Conservation (phyloP, 1,140 invertebrate genomes). For the Pseudobourletiella spinata region DNA sequence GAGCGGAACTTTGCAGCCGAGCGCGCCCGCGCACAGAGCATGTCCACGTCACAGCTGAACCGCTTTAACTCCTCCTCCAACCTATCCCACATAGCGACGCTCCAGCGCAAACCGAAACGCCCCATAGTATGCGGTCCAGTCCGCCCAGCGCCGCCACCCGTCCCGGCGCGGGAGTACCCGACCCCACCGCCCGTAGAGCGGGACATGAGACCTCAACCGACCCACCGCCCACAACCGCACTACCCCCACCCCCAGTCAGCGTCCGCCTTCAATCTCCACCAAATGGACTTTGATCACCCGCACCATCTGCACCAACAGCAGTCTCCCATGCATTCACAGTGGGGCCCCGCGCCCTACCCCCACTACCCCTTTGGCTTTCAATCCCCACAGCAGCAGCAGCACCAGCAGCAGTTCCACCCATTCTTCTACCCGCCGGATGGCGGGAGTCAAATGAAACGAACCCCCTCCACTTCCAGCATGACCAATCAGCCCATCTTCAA, state of each 20-base stretch:
- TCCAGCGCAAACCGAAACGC: slow-evolving; percentile 17
- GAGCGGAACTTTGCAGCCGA: too few relatives aligned
- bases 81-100: slow-evolving; percentile 32
- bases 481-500: slow-evolving; percentile 2
- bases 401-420: neutral
- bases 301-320: too few relatives aligned
- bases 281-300: slow-evolving; percentile 4
- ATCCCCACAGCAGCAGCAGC: slow-evolving; percentile 4
- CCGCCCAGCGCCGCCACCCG: slow-evolving; percentile 29
- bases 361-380: slow-evolving; percentile 11
- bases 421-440: neutral
- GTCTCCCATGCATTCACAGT: neutral
- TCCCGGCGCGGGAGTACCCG: slow-evolving; percentile 26
- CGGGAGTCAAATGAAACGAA: slow-evolving; percentile 11
- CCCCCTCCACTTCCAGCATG: slow-evolving; percentile 25
- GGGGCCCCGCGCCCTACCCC: slow-evolving; percentile 14
- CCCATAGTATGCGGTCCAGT: slow-evolving; percentile 21
- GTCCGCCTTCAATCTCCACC: slow-evolving; percentile 29
- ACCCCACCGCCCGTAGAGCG: neutral
- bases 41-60: slow-evolving; percentile 26
- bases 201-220: too few relatives aligned
- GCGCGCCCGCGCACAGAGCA: slow-evolving; percentile 19
- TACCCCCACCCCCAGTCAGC: neutral
- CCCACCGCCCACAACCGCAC: slow-evolving; percentile 4
- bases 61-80: slow-evolving; percentile 19